phyloP scores from a whole-genome alignment of 2,888 invertebrate genomes.

The Sesamia inferens region DNA sequence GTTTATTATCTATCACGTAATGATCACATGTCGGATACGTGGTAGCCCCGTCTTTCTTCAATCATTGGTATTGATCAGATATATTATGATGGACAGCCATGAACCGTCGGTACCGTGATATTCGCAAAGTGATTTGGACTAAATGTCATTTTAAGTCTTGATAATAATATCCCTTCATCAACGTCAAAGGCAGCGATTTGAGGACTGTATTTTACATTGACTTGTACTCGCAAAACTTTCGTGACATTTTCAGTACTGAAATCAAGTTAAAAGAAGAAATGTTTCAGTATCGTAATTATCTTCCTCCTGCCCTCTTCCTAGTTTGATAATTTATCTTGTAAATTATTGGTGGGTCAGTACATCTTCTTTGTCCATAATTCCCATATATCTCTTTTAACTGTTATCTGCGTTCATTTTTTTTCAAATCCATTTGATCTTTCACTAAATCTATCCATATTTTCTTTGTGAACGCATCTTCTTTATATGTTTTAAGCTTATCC shows the following conservation, averaged over 20 bases:
- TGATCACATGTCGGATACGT: slow-evolving; percentile 55
- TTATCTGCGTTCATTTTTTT: background rate
- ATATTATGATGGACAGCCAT: slow-evolving; percentile 48
- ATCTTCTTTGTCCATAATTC: background rate
- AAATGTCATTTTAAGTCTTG: slow-evolving; percentile 42
- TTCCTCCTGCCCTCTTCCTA: background rate
- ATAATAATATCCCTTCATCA: slow-evolving; percentile 38
- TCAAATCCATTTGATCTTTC: background rate
- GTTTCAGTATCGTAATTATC: background rate
- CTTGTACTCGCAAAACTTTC: slow-evolving; percentile 16
- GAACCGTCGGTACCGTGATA: slow-evolving; percentile 44
- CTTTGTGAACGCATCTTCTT: background rate
- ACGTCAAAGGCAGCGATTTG: slow-evolving; percentile 15
- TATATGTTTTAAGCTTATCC: background rate
- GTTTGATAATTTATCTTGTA: background rate
- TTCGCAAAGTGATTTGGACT: slow-evolving; percentile 29
- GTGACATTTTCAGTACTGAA: background rate
- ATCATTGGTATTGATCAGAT: slow-evolving; percentile 56
- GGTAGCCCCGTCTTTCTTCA: slow-evolving; percentile 37
- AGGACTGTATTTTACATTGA: background rate
- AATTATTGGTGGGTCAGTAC: background rate
- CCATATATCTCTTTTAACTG: background rate
- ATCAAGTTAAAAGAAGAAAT: background rate
- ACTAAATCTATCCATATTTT: background rate
- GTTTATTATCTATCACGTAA: slow-evolving; percentile 61